Evolutionary conservation across 2,888 invertebrate genomes (phyloP).

Genomic region (Microchrysa polita): DNA sequence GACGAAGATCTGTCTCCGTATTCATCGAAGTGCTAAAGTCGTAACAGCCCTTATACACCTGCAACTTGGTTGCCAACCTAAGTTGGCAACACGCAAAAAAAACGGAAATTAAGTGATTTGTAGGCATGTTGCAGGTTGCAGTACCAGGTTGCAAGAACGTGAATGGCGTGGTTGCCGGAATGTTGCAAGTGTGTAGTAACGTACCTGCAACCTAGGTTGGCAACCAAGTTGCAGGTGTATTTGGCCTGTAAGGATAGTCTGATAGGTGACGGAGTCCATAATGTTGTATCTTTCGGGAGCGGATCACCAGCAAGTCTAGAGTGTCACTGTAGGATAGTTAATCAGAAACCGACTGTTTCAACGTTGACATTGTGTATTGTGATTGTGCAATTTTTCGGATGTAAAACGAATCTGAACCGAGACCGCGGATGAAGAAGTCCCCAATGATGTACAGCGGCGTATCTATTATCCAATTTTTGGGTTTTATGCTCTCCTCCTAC

Average conservation of each 20-base stretch:
- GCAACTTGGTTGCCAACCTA: too few species aligned
- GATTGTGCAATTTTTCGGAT: background rate
- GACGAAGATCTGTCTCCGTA: background rate
- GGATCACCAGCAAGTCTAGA: background rate
- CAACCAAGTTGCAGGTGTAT: too few species aligned
- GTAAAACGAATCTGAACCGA: background rate
- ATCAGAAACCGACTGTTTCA: constrained; percentile 17
- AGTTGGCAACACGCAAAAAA: too few species aligned
- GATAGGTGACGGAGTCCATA: constrained; percentile 9
- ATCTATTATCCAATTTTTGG: constrained; percentile 28
- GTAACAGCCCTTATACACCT: too few species aligned
- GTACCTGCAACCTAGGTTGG: too few species aligned
- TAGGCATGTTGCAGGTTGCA: too few species aligned
- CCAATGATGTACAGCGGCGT: background rate
- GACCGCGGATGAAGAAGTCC: background rate
- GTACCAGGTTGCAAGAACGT: too few species aligned
- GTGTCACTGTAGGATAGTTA: constrained; percentile 21
- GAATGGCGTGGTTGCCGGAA: too few species aligned
- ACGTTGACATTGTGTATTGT: constrained; percentile 19
- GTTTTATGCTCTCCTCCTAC: constrained; percentile 37
- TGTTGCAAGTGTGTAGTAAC: too few species aligned
- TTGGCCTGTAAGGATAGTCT: constrained; percentile 26
- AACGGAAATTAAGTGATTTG: too few species aligned
- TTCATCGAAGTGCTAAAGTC: constrained; percentile 29
- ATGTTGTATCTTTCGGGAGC: constrained; percentile 41